Evolutionary conservation across 2,797 vertebrate species (phyloP).

Genomic region (Parotocinclus haroldoi): DNA sequence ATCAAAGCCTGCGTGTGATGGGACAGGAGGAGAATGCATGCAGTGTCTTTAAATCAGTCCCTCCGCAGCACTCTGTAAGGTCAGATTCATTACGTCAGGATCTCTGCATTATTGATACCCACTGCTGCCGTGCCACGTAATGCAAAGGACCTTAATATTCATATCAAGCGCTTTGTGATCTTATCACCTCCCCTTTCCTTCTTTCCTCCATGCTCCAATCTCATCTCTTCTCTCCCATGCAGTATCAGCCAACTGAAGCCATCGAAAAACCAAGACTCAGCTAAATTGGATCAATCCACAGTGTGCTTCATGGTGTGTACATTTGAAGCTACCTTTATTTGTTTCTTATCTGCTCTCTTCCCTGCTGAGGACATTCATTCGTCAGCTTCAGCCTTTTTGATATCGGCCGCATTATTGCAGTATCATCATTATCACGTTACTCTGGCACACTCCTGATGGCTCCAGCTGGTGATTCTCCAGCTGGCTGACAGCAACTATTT

Average conservation of each 20-base stretch:
- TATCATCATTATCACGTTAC: neutral
- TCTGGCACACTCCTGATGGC: neutral
- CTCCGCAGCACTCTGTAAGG: constrained; percentile 9
- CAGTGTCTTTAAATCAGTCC: neutral
- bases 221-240: neutral
- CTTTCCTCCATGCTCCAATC: neutral
- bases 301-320: neutral
- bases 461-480: neutral
- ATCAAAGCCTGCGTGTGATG: neutral
- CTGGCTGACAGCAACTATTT: neutral
- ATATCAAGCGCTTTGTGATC: constrained; percentile 11
- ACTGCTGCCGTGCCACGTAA: constrained; percentile 30
- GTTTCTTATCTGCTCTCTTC: neutral
- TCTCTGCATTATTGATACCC: constrained; percentile 36
- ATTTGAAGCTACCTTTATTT: neutral
- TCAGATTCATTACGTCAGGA: constrained; percentile 24
- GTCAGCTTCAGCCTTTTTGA: constrained; percentile 3
- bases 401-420: constrained; percentile 3
- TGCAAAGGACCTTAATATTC: constrained; percentile 23
- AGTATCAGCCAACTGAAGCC: constrained; percentile 9
- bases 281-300: constrained; percentile 11
- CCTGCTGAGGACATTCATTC: constrained; percentile 6
- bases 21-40: neutral
- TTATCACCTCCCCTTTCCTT: constrained; percentile 8
- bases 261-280: constrained; percentile 9